Evolutionary conservation across 2,888 invertebrate species (phyloP).

Genomic region (Caenorhabditis angaria): DNA sequence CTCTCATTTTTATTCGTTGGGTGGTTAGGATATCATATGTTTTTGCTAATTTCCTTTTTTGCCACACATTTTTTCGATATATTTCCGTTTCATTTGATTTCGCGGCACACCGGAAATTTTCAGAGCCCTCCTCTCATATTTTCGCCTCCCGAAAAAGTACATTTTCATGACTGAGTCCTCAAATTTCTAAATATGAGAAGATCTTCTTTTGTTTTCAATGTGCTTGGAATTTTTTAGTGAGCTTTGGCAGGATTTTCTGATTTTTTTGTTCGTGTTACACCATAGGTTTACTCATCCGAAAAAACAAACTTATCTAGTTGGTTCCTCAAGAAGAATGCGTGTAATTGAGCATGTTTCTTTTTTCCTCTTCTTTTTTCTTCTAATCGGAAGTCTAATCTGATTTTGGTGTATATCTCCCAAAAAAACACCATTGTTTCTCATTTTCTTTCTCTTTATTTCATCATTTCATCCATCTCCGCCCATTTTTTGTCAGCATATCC

Average conservation of each 20-base stretch:
- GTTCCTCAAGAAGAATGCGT: background rate
- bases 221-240: background rate
- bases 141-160: background rate
- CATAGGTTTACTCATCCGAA: no score
- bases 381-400: slow-evolving; percentile 13
- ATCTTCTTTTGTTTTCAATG: background rate
- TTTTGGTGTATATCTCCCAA: background rate
- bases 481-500: background rate
- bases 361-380: slow-evolving; percentile 1
- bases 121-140: no score
- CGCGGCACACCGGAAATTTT: background rate
- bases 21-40: no score
- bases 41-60: background rate
- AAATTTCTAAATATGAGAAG: slow-evolving; percentile 1
- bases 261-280: background rate
- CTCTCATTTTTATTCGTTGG: no score
- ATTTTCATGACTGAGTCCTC: background rate
- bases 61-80: background rate
- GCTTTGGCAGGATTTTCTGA: no score
- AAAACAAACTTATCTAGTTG: background rate
- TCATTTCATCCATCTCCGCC: background rate
- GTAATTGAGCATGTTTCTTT: slow-evolving; percentile 6
- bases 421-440: background rate
- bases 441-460: background rate
- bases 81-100: slow-evolving; percentile 1